Evolutionary conservation across 2,797 vertebrate species (phyloP), one percentile per base, ranked within the genome.

Genomic region (Clarias platycephalus): DNA sequence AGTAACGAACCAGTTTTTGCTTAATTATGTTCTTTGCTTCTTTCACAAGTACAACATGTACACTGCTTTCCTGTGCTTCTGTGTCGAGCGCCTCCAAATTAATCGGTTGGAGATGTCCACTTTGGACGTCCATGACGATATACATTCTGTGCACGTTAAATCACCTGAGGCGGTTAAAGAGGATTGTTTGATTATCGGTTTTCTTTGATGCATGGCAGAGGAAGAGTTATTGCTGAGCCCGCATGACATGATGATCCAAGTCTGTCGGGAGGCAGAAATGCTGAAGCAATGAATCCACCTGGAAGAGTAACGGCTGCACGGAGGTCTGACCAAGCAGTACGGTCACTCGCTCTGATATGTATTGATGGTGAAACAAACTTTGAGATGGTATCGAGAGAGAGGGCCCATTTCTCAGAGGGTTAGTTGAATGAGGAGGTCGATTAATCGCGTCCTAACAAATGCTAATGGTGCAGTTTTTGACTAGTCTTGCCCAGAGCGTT

Each of bases 201-300:
- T 77, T 82, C 34, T 13, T 58, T 70, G 72, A 78, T 34, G 37
- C 40, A 67, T 15, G 20, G 53, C 26, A 57, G 31, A 60, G 26
- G 63, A 31, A 77, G 53, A 77, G 64, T 71, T 78, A 77, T 64
- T 37, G 72, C 84, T 55, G 84, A 78, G 72, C 55, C 40, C 22
- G 37, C 16, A 26, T 57, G 78, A 58, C 63, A 67, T 77, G 74
- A 78, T 78, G 75, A 60, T 55, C 49, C 24, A 64, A 76, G 49
- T n/a, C 60, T 67, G 77, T 20, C 3, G 20, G 55, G 75, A 60
- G 37, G 4, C 62, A 58, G 84, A 78, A 78, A 53, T 63, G 84
- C 80, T 85, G 84, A 85, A 44, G 1, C 63, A 0, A 22, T 53
- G 63, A 68, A 74, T 77, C 53, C 40, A 37, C 60, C 71, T 49